Base-by-base conservation (phyloP, 2,797 vertebrate genomes). In the Peromyscus nudipes region DNA sequence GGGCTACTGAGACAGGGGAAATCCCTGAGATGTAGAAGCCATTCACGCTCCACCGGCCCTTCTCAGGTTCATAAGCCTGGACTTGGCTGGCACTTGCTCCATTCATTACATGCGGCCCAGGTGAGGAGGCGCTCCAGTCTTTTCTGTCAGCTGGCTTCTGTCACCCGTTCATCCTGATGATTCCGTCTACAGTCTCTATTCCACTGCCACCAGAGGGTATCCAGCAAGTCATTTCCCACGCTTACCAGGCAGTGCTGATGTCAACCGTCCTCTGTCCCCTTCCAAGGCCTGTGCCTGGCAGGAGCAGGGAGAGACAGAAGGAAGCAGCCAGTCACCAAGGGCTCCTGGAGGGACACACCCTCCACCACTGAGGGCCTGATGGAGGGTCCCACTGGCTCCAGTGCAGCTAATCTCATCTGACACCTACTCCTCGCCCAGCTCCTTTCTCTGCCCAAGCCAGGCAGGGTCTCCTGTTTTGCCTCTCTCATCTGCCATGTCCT, bases 191-290 rank as follows among this genome's bases (percentile, higher is more conserved):
- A 23, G 16, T 49, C 29, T 34, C 62, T 67, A 23, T 1, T 67
- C 82, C 31, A 27, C 43, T 67, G 84, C 65, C 65, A 69, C 34
- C 52, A n/a, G 37, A n/a, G 43, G 55, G 21, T 77, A 31, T 21
- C 37, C 6, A 65, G 43, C 0, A 0, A 81, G 14, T 71, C 60
- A 23, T n/a, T 40, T 83, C 88, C 64, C 0, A 0, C 67, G 81
- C 87, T 89, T 43, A 67, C 55, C 7, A 13, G n/a, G 60, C 52
- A 0, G 0, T 65, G 40, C 93, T 92, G 85, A 0, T 43, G 76
- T 93, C 93, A 95, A 62, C 62, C 83, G 49, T 12, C 10, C 81
- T 67, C 76, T 34, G 12, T 27, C 21, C 55, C 89, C 49, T 89
- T 65, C 69, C 37, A 64, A 14, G 46, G 76, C 55, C 62, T 16